Evolutionary conservation across 2,888 invertebrate genomes (phyloP).

Genomic region (Orthosia incerta): DNA sequence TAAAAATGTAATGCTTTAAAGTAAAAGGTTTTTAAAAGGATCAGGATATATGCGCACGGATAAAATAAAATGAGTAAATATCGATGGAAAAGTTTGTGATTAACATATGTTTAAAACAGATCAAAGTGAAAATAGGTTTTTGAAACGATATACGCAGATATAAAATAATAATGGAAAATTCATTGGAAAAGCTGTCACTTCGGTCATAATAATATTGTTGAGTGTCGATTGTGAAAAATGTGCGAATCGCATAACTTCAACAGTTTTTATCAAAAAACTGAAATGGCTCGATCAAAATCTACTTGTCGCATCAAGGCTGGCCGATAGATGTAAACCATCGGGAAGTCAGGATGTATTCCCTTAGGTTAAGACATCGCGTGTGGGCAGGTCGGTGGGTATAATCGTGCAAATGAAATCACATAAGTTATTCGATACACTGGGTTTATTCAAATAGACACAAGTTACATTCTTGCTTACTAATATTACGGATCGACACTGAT

Average conservation of each 20-base stretch:
- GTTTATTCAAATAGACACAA: too few relatives aligned
- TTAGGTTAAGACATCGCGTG: too few relatives aligned
- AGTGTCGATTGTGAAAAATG: neutral
- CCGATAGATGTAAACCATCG: too few relatives aligned
- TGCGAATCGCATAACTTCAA: neutral
- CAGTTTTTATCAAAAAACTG: neutral
- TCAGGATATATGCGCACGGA: neutral
- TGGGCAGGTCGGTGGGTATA: too few relatives aligned
- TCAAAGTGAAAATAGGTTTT: too few relatives aligned
- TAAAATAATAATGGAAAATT: neutral
- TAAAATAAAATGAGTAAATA: neutral
- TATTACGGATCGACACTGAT: too few relatives aligned
- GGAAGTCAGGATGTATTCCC: too few relatives aligned
- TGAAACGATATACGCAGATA: neutral
- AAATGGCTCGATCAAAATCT: neutral
- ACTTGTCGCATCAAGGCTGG: too few relatives aligned
- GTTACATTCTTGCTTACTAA: too few relatives aligned
- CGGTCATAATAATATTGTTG: neutral
- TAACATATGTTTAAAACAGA: too few relatives aligned
- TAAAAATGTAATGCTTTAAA: conserved; percentile 17
- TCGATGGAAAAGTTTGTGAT: neutral
- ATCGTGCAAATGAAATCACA: too few relatives aligned
- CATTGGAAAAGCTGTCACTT: neutral
- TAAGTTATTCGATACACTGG: too few relatives aligned
- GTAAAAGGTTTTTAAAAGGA: neutral